These are phyloP conservation scores for Leucozona laternaria DNA, from an alignment of 2,888 invertebrate genomes.

Conservation along the genomic window DNA sequence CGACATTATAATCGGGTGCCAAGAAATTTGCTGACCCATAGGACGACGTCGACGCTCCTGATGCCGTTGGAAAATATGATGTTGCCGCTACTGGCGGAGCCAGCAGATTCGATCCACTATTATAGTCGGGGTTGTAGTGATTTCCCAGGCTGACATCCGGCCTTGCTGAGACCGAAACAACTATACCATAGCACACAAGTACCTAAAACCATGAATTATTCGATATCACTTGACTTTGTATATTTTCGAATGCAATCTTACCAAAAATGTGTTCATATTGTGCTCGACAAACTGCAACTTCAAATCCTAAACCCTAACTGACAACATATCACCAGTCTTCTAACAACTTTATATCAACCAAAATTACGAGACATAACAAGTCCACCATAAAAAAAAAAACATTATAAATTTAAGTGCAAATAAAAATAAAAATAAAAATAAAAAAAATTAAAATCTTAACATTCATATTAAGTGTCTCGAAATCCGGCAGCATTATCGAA, in stretches of 20 bases:
- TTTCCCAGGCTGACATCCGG: constrained; percentile 81
- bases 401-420: constrained; percentile 14
- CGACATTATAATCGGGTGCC: constrained; percentile 44
- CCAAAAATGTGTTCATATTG: constrained; percentile 79
- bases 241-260: constrained; percentile 74
- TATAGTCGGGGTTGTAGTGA: constrained; percentile 78
- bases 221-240: neutral
- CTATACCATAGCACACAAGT: constrained; percentile 77
- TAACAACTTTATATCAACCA: constrained; percentile 59
- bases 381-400: constrained; percentile 10
- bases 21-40: constrained; percentile 20
- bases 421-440: constrained; percentile 18
- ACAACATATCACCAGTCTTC: constrained; percentile 21
- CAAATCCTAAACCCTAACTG: constrained; percentile 65
- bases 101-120: constrained; percentile 76
- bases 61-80: constrained; percentile 78
- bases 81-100: constrained; percentile 74
- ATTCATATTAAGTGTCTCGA: constrained; percentile 40
- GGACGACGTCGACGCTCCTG: constrained; percentile 56
- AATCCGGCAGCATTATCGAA: constrained; percentile 44
- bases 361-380: constrained; percentile 51
- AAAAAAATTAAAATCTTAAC: constrained; percentile 19
- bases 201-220: constrained; percentile 76
- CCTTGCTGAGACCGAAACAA: constrained; percentile 77
- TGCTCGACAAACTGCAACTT: constrained; percentile 14